These are phyloP conservation scores for Plutomurus gul DNA, from an alignment of 1,140 invertebrate species.

Conservation along the genomic window DNA sequence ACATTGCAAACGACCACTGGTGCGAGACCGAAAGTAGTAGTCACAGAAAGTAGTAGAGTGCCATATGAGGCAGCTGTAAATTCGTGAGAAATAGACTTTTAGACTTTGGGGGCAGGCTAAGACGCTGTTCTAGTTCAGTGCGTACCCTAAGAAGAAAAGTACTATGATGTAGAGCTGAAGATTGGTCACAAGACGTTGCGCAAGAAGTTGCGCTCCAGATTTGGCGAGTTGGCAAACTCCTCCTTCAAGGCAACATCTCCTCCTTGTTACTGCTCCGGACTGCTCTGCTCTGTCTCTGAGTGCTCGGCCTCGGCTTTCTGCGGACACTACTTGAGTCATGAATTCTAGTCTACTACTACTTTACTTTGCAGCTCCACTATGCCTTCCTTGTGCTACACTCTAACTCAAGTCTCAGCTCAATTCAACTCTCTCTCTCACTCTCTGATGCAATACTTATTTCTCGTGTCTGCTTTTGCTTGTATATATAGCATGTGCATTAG, in stretches of 20 bases:
- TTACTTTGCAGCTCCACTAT: background rate
- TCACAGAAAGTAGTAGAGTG: background rate
- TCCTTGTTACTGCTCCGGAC: constrained; percentile 17
- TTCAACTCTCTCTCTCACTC: background rate
- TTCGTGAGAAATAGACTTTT: background rate
- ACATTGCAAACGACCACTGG: too few species aligned
- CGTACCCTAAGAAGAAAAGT: constrained; percentile 1
- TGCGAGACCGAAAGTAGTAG: too few species aligned
- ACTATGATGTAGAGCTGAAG: constrained; percentile 25
- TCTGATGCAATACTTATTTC: background rate
- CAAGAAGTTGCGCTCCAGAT: constrained; percentile 28
- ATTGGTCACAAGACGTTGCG: constrained; percentile 22
- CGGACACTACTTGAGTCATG: constrained; percentile 28
- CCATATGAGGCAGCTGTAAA: too few species aligned
- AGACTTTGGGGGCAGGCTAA: background rate
- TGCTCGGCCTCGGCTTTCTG: constrained; percentile 20
- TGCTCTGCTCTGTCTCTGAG: constrained; percentile 4
- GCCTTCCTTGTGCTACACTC: background rate
- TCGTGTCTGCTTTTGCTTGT: too few species aligned
- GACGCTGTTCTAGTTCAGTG: background rate
- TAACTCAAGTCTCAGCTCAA: constrained; percentile 4
- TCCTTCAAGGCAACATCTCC: constrained; percentile 22
- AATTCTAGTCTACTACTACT: constrained; percentile 23
- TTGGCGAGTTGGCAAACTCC: constrained; percentile 25
- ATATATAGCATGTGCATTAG: too few species aligned